Evolutionary conservation across 2,797 vertebrate species (phyloP), one percentile per base, ranked within the genome.

Genomic region (Typhlichthys eigenmanni): DNA sequence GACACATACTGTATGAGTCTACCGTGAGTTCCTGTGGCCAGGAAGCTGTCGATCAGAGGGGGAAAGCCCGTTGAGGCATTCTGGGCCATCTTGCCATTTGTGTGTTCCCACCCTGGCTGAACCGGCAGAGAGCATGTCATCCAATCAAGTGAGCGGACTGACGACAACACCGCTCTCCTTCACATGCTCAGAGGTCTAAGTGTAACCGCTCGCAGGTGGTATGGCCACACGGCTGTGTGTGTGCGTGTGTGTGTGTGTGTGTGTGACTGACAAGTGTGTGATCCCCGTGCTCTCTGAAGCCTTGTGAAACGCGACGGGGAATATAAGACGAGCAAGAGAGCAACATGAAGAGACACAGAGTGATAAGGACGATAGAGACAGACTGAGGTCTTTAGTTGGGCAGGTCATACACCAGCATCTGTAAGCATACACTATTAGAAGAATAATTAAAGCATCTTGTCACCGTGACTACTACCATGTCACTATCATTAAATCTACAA

Each of bases 141-240:
- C 64, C 69, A 51, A 64, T 62, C 66, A 49, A 71, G 57, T 54
- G 63, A 65, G 68, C 78, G 77, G 47, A 81, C 86, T 29, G 24
- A 29, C 66, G 59, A 62, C 73, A 76, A 87, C 82, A 9, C 9
- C 38, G 8, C 38, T 79, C 84, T 84, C 75, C 83, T 70, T 65
- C 66, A 56, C 64, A 47, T 67, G 64, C 72, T 74, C 55, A 74
- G 72, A 82, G 78, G 68, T 61, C 68, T 72, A 69, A 58, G 61
- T 80, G 79, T 85, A 83, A 55, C 48, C 14, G 45, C 64, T 75
- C 71, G 69, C 85, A 92, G 88, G 85, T 91, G 84, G 76, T 76
- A 75, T 82, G 79, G 80, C 90, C 81, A 84, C 74, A 71, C 87
- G 88, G 89, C 80, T 71, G 24, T 16, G 51, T 70, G 67, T 48